Percentiles rank a stretch among this genome's conserved stretches.
Conservation (phyloP, 1,140 invertebrate genomes). For the Leucophenga varia region DNA sequence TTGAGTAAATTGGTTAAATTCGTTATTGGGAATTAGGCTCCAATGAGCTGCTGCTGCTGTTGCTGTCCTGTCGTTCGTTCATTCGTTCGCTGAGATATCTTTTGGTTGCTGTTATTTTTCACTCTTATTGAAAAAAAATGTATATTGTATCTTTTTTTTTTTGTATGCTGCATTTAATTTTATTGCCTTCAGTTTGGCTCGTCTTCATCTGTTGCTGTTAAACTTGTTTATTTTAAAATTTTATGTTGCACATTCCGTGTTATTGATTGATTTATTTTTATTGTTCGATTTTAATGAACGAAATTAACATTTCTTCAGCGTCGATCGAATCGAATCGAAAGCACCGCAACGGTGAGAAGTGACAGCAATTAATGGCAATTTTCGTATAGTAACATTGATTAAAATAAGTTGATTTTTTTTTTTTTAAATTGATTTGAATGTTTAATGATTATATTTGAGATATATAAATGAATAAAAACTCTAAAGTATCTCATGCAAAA, state of each 20-base stretch:
- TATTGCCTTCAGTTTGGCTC: conserved; percentile 11
- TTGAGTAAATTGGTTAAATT: conserved; percentile 56
- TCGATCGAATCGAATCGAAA: not conserved
- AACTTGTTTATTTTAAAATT: conserved; percentile 43
- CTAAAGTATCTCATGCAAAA: too few species aligned
- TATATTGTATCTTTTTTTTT: too few species aligned
- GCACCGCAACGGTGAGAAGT: conserved; percentile 33
- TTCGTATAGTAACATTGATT: too few species aligned
- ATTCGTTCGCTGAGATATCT: not conserved
- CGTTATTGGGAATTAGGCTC: conserved; percentile 55
- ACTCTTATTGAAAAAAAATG: too few species aligned
- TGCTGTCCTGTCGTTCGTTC: conserved; percentile 5
- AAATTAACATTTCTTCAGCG: conserved; percentile 23
- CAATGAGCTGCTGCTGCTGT: conserved; percentile 31
- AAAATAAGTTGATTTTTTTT: too few species aligned
- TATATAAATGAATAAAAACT: too few species aligned
- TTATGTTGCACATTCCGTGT: conserved; percentile 40
- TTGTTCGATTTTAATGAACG: conserved; percentile 33
- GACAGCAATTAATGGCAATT: conserved; percentile 27
- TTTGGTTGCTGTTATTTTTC: not conserved
- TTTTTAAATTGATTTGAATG: too few species aligned
- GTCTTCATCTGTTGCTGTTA: too few species aligned
- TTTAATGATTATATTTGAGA: too few species aligned
- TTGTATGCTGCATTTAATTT: too few species aligned
- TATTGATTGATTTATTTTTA: conserved; percentile 52